A percentile compares a stretch with the other conserved stretches of the same genome.
phyloP scores from a whole-genome alignment of 2,888 invertebrate genomes.

The Apeira syringaria region DNA sequence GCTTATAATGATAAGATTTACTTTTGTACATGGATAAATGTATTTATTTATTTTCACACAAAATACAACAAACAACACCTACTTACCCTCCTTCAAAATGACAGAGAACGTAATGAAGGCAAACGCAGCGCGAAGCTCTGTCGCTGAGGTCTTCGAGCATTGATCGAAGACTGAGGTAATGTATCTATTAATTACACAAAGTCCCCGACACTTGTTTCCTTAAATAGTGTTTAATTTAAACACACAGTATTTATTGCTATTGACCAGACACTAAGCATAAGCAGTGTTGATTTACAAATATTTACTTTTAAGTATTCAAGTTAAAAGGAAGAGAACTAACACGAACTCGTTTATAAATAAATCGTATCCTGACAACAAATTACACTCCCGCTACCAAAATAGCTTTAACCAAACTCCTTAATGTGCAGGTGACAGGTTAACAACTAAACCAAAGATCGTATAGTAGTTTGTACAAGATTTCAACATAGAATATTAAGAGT shows the following conservation, averaged over 20 bases:
- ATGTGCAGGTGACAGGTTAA: conserved; percentile 26
- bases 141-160: too few relatives aligned
- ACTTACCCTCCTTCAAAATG: too few relatives aligned
- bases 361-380: not conserved
- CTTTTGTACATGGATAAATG: too few relatives aligned
- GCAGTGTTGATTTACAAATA: not conserved
- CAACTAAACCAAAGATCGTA: not conserved
- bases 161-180: too few relatives aligned
- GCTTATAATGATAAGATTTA: too few relatives aligned
- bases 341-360: not conserved
- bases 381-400: not conserved
- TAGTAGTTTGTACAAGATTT: not conserved
- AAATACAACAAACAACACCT: too few relatives aligned
- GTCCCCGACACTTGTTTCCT: too few relatives aligned
- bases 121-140: too few relatives aligned
- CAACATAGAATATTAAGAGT: not conserved
- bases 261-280: not conserved
- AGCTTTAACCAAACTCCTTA: conserved; percentile 3
- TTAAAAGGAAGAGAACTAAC: conserved; percentile 2
- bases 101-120: too few relatives aligned
- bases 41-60: too few relatives aligned
- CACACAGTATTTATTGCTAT: not conserved
- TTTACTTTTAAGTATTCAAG: conserved; percentile 2
- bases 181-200: too few relatives aligned
- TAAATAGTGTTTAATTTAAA: not conserved